Percentiles rank a stretch among this genome's conserved stretches.
phyloP scores from a whole-genome alignment of 2,888 invertebrate genomes.

The Emmelina monodactyla region DNA sequence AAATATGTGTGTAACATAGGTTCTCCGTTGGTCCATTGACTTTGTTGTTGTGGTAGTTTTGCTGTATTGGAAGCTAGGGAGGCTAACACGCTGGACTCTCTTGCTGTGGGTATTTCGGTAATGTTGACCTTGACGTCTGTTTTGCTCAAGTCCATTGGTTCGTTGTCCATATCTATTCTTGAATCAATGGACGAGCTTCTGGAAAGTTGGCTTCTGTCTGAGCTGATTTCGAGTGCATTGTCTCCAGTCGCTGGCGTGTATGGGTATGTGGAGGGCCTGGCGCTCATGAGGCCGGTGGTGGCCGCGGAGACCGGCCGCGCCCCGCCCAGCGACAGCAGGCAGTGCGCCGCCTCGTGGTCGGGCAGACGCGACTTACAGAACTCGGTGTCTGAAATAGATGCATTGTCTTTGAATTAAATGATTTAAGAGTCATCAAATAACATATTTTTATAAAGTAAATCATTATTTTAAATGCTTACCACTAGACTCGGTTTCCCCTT shows the following conservation, averaged over 20 bases:
- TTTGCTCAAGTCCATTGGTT: constrained; percentile 60
- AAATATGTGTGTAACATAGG: constrained; percentile 76
- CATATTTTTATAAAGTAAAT: background rate
- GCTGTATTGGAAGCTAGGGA: constrained; percentile 71
- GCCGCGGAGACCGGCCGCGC: constrained; percentile 57
- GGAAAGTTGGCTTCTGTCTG: constrained; percentile 31
- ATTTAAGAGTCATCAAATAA: background rate
- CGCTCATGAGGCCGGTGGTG: constrained; percentile 63
- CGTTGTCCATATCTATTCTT: constrained; percentile 52
- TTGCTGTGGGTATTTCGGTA: constrained; percentile 68
- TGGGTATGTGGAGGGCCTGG: constrained; percentile 74
- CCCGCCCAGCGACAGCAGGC: constrained; percentile 77
- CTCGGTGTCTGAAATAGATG: constrained; percentile 62
- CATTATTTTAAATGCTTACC: constrained; percentile 65
- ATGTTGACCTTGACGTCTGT: constrained; percentile 38
- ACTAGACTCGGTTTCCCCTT: constrained; percentile 71
- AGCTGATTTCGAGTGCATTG: constrained; percentile 25
- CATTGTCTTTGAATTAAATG: background rate
- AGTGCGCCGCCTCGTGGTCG: constrained; percentile 87
- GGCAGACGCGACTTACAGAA: constrained; percentile 74
- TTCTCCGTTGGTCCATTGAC: constrained; percentile 67
- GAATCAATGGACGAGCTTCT: constrained; percentile 33
- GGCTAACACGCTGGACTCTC: constrained; percentile 69
- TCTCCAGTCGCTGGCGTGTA: constrained; percentile 58
- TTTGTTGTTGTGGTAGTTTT: constrained; percentile 63